These are phyloP conservation scores for Hydrochoerus hydrochaeris DNA, from an alignment of 2,113 vertebrate genomes.

Conservation along the genomic window DNA sequence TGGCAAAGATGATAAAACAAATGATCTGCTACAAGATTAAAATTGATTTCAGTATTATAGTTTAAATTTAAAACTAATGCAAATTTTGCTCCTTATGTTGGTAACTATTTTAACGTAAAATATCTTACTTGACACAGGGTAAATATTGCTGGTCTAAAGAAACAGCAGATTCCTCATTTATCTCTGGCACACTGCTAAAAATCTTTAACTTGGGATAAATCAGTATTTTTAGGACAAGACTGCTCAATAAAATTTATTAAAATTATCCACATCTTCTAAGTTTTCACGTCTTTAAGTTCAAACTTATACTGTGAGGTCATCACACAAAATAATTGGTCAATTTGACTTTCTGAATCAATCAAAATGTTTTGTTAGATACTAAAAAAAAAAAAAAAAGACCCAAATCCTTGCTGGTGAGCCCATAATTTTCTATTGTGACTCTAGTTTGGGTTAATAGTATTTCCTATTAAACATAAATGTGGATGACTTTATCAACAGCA, in stretches of 20 bases:
- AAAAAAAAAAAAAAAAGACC: not conserved
- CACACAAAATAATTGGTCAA: constrained; percentile 2
- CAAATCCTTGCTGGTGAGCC: not conserved
- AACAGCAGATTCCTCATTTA: not conserved
- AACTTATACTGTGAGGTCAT: not conserved
- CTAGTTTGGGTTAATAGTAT: constrained; percentile 18
- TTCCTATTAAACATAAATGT: constrained; percentile 22
- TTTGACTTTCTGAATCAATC: not conserved
- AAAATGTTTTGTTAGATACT: constrained; percentile 36
- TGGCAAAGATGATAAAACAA: not conserved
- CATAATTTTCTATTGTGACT: constrained; percentile 29
- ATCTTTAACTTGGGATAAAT: not conserved
- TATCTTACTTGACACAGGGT: not conserved
- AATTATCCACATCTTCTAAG: not conserved
- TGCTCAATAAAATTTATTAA: constrained; percentile 31
- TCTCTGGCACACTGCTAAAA: not conserved
- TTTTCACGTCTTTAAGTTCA: constrained; percentile 17
- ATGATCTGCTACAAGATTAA: not conserved
- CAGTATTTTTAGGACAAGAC: not conserved
- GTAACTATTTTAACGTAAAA: constrained; percentile 36
- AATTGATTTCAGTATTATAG: not conserved
- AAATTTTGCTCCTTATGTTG: not conserved
- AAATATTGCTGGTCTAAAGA: not conserved
- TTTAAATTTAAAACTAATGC: constrained; percentile 53
- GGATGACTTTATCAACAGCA: constrained; percentile 21